These are phyloP conservation scores for Bombus impatiens DNA, from an alignment of 1,140 invertebrate genomes.

Conservation along the genomic window DNA sequence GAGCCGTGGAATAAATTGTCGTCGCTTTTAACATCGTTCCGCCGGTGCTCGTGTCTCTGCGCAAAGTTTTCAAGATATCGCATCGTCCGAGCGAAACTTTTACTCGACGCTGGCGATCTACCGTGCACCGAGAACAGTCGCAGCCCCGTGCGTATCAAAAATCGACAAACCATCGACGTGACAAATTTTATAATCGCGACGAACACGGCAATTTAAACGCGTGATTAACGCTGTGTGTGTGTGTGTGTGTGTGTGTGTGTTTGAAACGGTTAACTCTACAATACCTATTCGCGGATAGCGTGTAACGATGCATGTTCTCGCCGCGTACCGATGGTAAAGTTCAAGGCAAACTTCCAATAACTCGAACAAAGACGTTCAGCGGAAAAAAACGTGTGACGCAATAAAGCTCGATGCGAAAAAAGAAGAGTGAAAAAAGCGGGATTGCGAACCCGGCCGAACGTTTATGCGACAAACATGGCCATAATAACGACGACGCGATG, in stretches of 20 bases:
- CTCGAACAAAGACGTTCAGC: neutral
- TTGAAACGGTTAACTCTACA: too few species aligned
- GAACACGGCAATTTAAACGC: too few species aligned
- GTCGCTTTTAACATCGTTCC: neutral
- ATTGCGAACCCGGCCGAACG: neutral
- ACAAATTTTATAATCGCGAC: too few species aligned
- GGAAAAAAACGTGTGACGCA: constrained; percentile 9
- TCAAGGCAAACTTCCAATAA: constrained; percentile 34
- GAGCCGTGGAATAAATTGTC: constrained; percentile 4
- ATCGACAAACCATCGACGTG: too few species aligned
- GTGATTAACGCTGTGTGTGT: too few species aligned
- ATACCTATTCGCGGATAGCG: neutral
- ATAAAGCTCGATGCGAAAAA: constrained; percentile 12
- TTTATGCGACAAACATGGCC: neutral
- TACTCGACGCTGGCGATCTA: too few species aligned
- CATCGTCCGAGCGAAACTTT: too few species aligned
- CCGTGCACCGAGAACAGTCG: too few species aligned
- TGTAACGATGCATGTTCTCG: neutral
- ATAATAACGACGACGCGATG: neutral
- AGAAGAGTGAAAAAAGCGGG: constrained; percentile 33
- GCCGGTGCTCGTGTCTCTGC: too few species aligned
- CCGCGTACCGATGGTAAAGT: constrained; percentile 21
- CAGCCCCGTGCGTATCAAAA: too few species aligned
- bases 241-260: too few species aligned
- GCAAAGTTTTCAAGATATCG: too few species aligned